Conservation (phyloP, 1,140 invertebrate genomes). For the Epicauta chinensis region DNA sequence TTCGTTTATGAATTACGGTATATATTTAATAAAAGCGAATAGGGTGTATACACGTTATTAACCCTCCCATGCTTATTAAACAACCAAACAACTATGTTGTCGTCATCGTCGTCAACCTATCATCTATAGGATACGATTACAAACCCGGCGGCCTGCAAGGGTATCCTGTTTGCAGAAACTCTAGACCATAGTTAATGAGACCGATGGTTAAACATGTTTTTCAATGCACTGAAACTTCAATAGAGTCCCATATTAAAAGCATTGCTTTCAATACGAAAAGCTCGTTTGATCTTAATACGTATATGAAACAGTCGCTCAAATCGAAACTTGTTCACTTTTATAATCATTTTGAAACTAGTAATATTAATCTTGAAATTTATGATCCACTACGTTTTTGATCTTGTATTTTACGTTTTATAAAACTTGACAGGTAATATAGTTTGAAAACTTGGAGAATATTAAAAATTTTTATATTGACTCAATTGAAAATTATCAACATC, state of each 20-base stretch:
- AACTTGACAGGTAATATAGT: constrained; percentile 15
- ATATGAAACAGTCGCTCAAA: constrained; percentile 24
- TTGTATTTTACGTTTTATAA: constrained; percentile 5
- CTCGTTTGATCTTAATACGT: constrained; percentile 33
- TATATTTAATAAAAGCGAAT: neutral
- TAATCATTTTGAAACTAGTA: constrained; percentile 15
- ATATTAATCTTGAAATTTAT: constrained; percentile 5
- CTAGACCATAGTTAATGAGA: constrained; percentile 32
- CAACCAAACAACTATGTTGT: constrained; percentile 3
- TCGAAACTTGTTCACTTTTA: constrained; percentile 17
- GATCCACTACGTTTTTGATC: constrained; percentile 14
- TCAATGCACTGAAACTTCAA: constrained; percentile 28
- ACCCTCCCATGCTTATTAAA: constrained; percentile 12
- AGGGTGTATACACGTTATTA: constrained; percentile 4
- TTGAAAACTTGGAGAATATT: constrained; percentile 4
- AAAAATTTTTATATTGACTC: constrained; percentile 2
- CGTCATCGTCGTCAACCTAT: constrained; percentile 1
- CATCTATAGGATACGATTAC: constrained; percentile 9
- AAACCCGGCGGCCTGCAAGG: constrained; percentile 15
- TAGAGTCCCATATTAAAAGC: constrained; percentile 30
- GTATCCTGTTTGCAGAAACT: constrained; percentile 28
- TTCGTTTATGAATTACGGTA: no score
- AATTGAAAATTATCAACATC: no score
- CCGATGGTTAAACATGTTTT: constrained; percentile 34
- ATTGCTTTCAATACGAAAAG: constrained; percentile 29